A percentile compares a stretch with the other conserved stretches of the same genome.
These are phyloP conservation scores for Macquaria ambigua DNA, from an alignment of 2,113 vertebrate species.

Conservation along the genomic window DNA sequence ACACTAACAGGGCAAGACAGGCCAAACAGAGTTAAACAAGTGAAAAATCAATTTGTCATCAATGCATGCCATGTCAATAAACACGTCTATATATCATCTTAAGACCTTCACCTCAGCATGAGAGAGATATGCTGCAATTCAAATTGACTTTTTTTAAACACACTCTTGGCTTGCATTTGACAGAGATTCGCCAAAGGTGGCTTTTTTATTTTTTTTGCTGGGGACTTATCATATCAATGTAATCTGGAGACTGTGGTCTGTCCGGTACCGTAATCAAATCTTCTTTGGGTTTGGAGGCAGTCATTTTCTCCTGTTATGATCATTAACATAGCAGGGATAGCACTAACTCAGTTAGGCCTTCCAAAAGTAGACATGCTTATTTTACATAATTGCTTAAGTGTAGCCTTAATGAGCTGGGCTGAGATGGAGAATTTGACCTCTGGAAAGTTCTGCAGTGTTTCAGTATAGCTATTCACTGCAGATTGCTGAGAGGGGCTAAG, in stretches of 20 bases:
- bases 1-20: slow-evolving; percentile 33
- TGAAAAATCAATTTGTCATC: slow-evolving; percentile 70
- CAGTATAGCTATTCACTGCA: slow-evolving; percentile 23
- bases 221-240: slow-evolving; percentile 69
- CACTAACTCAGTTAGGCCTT: slow-evolving; percentile 75
- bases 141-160: slow-evolving; percentile 52
- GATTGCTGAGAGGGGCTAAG: slow-evolving; percentile 38
- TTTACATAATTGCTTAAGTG: slow-evolving; percentile 80
- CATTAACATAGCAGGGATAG: slow-evolving; percentile 81
- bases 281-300: slow-evolving; percentile 63
- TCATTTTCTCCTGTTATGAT: slow-evolving; percentile 75
- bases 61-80: slow-evolving; percentile 59
- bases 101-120: slow-evolving; percentile 36
- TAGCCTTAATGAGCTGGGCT: slow-evolving; percentile 72
- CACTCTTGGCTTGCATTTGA: slow-evolving; percentile 47
- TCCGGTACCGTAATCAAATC: slow-evolving; percentile 78
- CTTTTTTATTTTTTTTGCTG: slow-evolving; percentile 5
- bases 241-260: slow-evolving; percentile 72
- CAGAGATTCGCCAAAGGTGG: slow-evolving; percentile 48
- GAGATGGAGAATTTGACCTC: slow-evolving; percentile 65
- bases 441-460: slow-evolving; percentile 56
- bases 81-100: slow-evolving; percentile 60
- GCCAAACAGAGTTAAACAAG: slow-evolving; percentile 52
- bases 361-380: slow-evolving; percentile 78
- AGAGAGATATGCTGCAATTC: slow-evolving; percentile 49